A percentile compares a stretch with the other conserved stretches of the same genome.
Conservation (phyloP, 2,797 vertebrate genomes). For the Melanotaenia nigrans region DNA sequence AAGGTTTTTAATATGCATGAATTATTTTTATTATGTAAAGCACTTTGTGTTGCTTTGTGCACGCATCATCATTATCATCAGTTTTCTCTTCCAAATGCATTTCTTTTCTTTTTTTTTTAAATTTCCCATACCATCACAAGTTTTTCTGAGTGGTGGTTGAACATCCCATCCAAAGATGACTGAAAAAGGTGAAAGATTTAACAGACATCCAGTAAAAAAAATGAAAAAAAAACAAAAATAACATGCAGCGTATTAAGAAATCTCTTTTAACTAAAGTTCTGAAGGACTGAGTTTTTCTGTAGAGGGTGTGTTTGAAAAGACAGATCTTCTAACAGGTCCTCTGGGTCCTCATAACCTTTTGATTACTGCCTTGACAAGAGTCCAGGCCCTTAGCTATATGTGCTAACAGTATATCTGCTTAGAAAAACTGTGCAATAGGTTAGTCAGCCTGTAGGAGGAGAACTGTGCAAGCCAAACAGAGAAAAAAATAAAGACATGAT, state of each 20-base stretch:
- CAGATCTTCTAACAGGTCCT: background rate
- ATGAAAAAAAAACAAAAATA: background rate
- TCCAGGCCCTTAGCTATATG: conserved; percentile 10
- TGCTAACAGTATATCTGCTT: conserved; percentile 16
- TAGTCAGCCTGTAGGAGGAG: conserved; percentile 35
- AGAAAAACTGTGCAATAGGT: conserved; percentile 23
- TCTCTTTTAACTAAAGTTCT: background rate
- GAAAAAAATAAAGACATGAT: conserved; percentile 15
- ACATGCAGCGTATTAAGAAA: background rate
- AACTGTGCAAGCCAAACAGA: conserved; percentile 2
- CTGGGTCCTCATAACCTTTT: conserved; percentile 6
- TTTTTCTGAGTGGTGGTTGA: too few relatives aligned
- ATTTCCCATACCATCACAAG: too few relatives aligned
- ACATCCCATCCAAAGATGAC: too few relatives aligned
- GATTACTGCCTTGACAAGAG: conserved; percentile 14
- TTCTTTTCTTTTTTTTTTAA: too few relatives aligned
- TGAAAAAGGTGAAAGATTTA: too few relatives aligned
- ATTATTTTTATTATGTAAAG: too few relatives aligned
- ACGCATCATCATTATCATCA: too few relatives aligned
- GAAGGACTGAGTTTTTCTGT: background rate
- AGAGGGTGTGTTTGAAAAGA: background rate
- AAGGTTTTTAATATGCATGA: too few relatives aligned
- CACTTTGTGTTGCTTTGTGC: too few relatives aligned
- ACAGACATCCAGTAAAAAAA: too few relatives aligned
- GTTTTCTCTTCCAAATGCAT: too few relatives aligned